Evolutionary conservation across 2,113 vertebrate species (phyloP), one percentile per base, ranked within the genome.

Genomic region (Hydropotes inermis): DNA sequence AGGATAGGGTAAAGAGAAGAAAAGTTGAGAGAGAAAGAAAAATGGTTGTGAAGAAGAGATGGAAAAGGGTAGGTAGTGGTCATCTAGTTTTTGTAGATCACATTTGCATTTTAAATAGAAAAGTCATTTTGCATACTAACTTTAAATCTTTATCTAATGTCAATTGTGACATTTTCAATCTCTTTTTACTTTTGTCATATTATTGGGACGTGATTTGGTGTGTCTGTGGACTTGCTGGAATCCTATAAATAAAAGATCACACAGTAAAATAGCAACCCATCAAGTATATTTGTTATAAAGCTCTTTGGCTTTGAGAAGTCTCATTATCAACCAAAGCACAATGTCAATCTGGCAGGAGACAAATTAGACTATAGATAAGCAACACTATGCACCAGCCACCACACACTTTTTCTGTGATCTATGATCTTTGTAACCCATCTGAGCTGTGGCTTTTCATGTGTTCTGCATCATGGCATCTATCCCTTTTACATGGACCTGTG

Each of bases 251-350:
- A 98, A 97, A 98, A 97, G 96, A 98, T 98, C 97, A 89, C 58
- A 98, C 96, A 91, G 92, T 97, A 81, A 79, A 57, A 0, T 96
- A 98, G 98, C 98, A 85, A 54, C 11, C 50, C 74, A 97, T 97
- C 98, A 98, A 98, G 98, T 96, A 98, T 98, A 98, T 97, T 98
- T 98, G 98, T 98, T 97, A 94, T 95, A 97, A 98, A 98, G 74
- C 86, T 28, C 47, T 50, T 93, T 43, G 52, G 94, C 55, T 97
- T 98, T 97, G 95, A 85, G 96, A 95, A 98, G 86, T 97, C 95
- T 97, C 76, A 89, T 98, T 98, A 97, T 98, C 95, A 96, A 95
- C 61, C 58, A 97, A 96, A 98, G 92, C 12, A 50, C 95, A 81
- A 58, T 30, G 79, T 98, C 39, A 58, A 36, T 78, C n/a, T 96